A percentile compares a stretch with the other conserved stretches of the same genome.
Evolutionary conservation across 2,888 invertebrate species (phyloP).

Genomic region (Drosophila fungiperda): DNA sequence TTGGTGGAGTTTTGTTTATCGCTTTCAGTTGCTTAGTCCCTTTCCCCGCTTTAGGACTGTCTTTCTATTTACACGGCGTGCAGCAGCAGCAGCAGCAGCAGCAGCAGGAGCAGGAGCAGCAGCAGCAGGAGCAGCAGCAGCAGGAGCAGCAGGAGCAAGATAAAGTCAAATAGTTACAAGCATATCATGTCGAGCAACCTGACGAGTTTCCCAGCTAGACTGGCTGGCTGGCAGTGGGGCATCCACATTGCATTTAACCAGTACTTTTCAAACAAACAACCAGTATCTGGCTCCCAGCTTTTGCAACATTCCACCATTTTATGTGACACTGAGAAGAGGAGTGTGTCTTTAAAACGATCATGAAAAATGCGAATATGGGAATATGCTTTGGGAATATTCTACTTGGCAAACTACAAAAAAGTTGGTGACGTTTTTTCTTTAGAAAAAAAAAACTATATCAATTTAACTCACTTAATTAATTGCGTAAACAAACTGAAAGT

Average conservation of each 20-base stretch:
- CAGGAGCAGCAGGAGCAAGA: constrained; percentile 54
- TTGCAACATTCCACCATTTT: constrained; percentile 14
- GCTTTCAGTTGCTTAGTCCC: constrained; percentile 26
- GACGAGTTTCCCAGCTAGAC: constrained; percentile 49
- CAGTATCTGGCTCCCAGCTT: constrained; percentile 16
- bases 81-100: constrained; percentile 43
- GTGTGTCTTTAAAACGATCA: neutral
- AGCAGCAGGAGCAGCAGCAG: constrained; percentile 47
- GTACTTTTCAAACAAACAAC: constrained; percentile 29
- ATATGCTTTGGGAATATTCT: neutral
- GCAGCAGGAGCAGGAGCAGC: constrained; percentile 29
- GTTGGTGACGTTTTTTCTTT: no score
- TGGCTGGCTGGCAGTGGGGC: constrained; percentile 15
- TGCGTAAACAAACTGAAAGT: neutral
- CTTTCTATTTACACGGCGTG: constrained; percentile 54
- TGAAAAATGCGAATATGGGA: constrained; percentile 4
- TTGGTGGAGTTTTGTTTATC: constrained; percentile 45
- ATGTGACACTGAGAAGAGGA: constrained; percentile 21
- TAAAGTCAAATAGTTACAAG: constrained; percentile 77
- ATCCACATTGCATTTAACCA: constrained; percentile 44
- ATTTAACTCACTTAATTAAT: neutral
- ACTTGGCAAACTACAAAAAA: neutral
- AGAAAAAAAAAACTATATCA: neutral
- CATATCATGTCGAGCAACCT: constrained; percentile 67
- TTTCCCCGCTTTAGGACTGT: constrained; percentile 16